A percentile compares a stretch with the other conserved stretches of the same genome.
Conservation (phyloP, 1,140 invertebrate species). For the Drosophila mayri region DNA sequence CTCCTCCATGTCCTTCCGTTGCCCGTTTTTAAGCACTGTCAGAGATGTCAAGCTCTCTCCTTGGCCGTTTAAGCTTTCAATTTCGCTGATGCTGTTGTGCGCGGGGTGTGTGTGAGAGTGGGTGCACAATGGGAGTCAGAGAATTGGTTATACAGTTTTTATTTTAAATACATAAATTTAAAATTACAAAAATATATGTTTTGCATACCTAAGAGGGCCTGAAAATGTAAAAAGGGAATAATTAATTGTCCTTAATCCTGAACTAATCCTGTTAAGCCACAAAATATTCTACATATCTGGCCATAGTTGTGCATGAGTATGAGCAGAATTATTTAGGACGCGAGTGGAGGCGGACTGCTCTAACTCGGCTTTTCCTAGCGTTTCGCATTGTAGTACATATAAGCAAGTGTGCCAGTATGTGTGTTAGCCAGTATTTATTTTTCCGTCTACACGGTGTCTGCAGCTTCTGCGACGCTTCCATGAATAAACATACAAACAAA, state of each 20-base stretch:
- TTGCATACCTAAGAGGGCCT: no score
- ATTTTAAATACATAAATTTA: no score
- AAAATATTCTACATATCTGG: not conserved
- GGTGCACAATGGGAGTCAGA: not conserved
- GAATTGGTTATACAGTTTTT: not conserved
- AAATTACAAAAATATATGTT: no score
- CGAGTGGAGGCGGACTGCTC: constrained; percentile 1
- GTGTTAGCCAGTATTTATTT: constrained; percentile 59
- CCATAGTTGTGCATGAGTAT: not conserved
- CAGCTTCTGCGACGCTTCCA: constrained; percentile 40
- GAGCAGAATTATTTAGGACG: constrained; percentile 68
- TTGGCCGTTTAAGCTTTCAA: constrained; percentile 68
- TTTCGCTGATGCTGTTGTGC: constrained; percentile 43
- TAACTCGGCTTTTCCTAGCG: constrained; percentile 42
- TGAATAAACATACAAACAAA: constrained; percentile 75
- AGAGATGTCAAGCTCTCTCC: constrained; percentile 52
- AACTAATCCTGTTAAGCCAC: not conserved
- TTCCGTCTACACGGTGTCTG: constrained; percentile 71
- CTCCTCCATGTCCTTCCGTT: constrained; percentile 29
- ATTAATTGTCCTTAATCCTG: no score
- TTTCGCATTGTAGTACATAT: constrained; percentile 42
- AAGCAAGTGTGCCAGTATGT: constrained; percentile 2
- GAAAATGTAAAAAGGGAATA: no score
- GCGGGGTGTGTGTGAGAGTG: constrained; percentile 20
- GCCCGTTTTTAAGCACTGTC: constrained; percentile 50